phyloP scores from a whole-genome alignment of 2,888 invertebrate species.

The Tetanocera ferruginea region DNA sequence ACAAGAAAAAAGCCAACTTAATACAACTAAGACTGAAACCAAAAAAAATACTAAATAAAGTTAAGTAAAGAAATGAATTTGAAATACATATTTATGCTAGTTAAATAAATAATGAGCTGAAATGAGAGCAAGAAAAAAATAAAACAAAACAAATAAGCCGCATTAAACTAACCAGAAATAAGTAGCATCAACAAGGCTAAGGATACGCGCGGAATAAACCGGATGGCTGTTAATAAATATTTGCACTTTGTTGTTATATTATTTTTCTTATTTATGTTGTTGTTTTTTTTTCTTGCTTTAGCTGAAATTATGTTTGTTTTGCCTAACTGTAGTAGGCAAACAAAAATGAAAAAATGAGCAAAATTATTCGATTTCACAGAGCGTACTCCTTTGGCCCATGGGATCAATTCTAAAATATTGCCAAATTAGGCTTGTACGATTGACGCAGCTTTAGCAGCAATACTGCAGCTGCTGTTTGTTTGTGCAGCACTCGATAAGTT shows the following conservation, averaged over 20 bases:
- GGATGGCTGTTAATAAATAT: neutral
- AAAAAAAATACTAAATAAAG: neutral
- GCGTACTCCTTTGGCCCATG: neutral
- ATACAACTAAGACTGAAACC: neutral
- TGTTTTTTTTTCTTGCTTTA: neutral
- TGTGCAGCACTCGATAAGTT: neutral
- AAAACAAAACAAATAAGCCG: neutral
- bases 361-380: neutral
- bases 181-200: neutral
- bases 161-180: neutral
- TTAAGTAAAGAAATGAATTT: neutral
- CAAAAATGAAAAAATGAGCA: neutral
- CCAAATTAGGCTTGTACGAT: neutral
- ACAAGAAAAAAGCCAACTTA: neutral
- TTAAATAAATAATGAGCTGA: neutral
- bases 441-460: neutral
- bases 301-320: neutral
- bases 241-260: neutral
- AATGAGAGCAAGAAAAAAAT: neutral
- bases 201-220: neutral
- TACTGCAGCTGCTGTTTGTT: neutral
- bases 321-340: slow-evolving; percentile 3
- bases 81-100: neutral
- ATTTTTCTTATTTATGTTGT: neutral
- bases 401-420: neutral